phyloP scores from a whole-genome alignment of 2,797 vertebrate species.

The Aeoliscus strigatus region DNA sequence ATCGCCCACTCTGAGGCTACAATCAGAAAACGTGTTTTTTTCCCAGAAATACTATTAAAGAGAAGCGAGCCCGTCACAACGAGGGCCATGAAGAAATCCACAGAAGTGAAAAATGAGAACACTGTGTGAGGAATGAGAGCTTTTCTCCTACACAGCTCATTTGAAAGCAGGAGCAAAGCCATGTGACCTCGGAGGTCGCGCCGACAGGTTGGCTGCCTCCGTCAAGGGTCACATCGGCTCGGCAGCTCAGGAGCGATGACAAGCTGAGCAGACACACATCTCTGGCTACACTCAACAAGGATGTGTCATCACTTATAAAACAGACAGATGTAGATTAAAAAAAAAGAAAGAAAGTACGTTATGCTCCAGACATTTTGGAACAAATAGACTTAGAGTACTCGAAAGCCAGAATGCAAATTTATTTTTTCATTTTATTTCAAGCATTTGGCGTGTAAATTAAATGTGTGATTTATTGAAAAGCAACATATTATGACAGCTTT shows the following conservation, averaged over 20 bases:
- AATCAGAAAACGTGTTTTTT: slow-evolving; percentile 9
- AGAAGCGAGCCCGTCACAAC: background rate
- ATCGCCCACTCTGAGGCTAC: slow-evolving; percentile 14
- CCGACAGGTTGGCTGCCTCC: slow-evolving; percentile 50
- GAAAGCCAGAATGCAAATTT: background rate
- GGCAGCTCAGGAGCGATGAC: slow-evolving; percentile 61
- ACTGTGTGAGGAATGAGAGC: slow-evolving; percentile 19
- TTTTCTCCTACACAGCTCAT: slow-evolving; percentile 49
- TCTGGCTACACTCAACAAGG: slow-evolving; percentile 29
- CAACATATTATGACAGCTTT: slow-evolving; percentile 2
- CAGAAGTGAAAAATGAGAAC: background rate
- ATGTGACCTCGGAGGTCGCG: slow-evolving; percentile 53
- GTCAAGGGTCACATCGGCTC: slow-evolving; percentile 41
- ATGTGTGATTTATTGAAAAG: slow-evolving; percentile 4
- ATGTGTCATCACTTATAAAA: slow-evolving; percentile 8
- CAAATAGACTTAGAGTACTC: background rate
- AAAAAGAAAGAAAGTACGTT: background rate
- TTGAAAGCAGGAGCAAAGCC: slow-evolving; percentile 48
- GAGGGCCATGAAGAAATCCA: background rate
- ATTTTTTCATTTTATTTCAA: background rate
- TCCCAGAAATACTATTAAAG: slow-evolving; percentile 3
- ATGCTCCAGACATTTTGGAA: background rate
- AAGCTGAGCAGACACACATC: slow-evolving; percentile 53
- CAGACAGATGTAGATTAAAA: background rate
- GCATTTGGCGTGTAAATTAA: background rate